A percentile compares a stretch with the other conserved stretches of the same genome.
phyloP scores from a whole-genome alignment of 1,140 invertebrate species.

The Lysiphlebus fabarum region DNA sequence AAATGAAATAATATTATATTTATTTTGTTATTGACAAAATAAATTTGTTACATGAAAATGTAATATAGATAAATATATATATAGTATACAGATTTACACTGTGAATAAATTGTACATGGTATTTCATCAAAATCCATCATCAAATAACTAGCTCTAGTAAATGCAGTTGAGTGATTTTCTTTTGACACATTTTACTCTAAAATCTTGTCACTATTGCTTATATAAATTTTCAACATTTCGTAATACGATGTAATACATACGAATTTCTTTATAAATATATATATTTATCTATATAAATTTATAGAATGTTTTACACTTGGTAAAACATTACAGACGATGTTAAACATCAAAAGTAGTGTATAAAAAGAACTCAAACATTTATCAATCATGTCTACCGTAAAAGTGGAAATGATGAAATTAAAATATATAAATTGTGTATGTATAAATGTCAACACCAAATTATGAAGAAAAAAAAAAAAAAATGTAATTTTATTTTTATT shows the following conservation, averaged over 20 bases:
- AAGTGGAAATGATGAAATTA: constrained; percentile 29
- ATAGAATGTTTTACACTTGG: constrained; percentile 25
- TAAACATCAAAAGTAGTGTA: constrained; percentile 27
- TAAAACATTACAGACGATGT: constrained; percentile 34
- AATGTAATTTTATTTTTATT: too few relatives aligned
- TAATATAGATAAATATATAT: not conserved
- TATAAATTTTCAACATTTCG: too few relatives aligned
- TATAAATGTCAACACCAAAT: too few relatives aligned
- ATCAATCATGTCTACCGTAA: constrained; percentile 13
- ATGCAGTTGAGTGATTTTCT: constrained; percentile 17
- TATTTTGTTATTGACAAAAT: too few relatives aligned
- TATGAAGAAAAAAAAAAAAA: too few relatives aligned
- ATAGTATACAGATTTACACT: not conserved
- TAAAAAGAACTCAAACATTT: constrained; percentile 9
- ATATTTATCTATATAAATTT: too few relatives aligned
- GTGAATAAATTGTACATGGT: not conserved
- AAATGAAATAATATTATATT: too few relatives aligned
- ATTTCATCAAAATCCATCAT: constrained; percentile 3
- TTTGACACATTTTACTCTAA: constrained; percentile 9
- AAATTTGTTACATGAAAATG: too few relatives aligned
- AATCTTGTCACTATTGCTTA: not conserved
- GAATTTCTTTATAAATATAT: too few relatives aligned
- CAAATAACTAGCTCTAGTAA: constrained; percentile 9
- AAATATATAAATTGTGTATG: constrained; percentile 1
- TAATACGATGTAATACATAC: too few relatives aligned